Base-by-base conservation (phyloP, 2,888 invertebrate species). In the Aphodius sticticus region DNA sequence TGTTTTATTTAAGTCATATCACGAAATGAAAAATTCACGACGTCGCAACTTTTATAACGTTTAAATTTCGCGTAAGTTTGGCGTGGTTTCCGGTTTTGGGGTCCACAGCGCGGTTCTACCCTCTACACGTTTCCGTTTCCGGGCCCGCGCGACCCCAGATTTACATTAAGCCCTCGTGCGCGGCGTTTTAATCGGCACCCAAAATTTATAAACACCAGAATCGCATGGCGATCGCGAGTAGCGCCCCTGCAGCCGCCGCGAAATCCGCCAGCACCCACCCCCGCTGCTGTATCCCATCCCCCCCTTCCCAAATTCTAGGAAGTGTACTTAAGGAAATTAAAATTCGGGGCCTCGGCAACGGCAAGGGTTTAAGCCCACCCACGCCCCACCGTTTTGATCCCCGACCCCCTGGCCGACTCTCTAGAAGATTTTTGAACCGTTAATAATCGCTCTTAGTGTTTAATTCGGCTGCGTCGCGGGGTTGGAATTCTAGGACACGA, bases 271-370 rank as follows among this genome's bases (percentile, higher is more conserved):
- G 1, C 53, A 9, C 53, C 12, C 53, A 0, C 53, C 12, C 36
- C 35, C 36, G 9, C 74, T 26, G 26, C 26, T 26, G 26, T 26
- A 26, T 26, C 53, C 53, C 53, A 53, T 53, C 53, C 4, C 53
- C 12, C 53, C 36, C 36, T 9, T 35, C 35, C 74, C 35, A 12
- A n/a, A 74, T 35, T 74, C 37, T 37, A 77, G 77, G 70, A 71
- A 77, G 78, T 78, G 80, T 80, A 80, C 78, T 80, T 80, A 80
- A 80, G 80, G 78, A 80, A 81, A 81, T 81, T 81, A 81, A 81
- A 81, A 81, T 81, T 77, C 74, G 77, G 75, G 53, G 4, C 9
- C 12, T 53, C 53, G 53, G 53, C 53, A 53, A 53, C 53, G 53
- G 53, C 53, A 53, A 53, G 53, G 53, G 53, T 53, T 53, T 53